Conservation (phyloP, 1,140 invertebrate genomes). For the Pomacea maculata region DNA sequence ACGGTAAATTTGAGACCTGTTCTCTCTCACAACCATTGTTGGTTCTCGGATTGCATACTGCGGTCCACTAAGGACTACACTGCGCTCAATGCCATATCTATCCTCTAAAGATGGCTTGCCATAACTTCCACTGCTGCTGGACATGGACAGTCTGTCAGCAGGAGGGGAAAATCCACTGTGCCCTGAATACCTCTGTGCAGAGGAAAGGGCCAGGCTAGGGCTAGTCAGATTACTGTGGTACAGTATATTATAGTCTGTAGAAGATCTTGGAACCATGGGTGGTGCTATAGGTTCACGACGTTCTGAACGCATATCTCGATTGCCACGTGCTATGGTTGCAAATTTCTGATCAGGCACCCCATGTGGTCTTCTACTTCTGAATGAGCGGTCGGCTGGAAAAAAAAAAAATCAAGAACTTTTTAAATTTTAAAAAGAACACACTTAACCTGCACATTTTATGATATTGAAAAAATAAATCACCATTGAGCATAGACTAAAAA, state of each 20-base stretch:
- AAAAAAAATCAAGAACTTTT: no score
- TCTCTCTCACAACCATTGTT: background rate
- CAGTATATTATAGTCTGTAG: slow-evolving; percentile 31
- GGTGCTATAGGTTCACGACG: slow-evolving; percentile 4
- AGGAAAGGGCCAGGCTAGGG: background rate
- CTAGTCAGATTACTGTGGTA: slow-evolving; percentile 10
- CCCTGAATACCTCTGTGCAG: slow-evolving; percentile 15
- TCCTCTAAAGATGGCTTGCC: background rate
- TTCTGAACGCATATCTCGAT: slow-evolving; percentile 17
- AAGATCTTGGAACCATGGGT: slow-evolving; percentile 28
- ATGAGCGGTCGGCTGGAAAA: no score
- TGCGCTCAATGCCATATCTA: background rate
- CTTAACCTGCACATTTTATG: no score
- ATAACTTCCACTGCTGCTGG: background rate
- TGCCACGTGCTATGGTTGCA: slow-evolving; percentile 37
- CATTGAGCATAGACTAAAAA: no score
- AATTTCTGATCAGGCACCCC: slow-evolving; percentile 22
- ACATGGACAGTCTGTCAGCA: slow-evolving; percentile 7
- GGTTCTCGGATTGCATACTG: background rate
- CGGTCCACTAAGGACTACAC: background rate
- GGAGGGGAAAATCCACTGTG: slow-evolving; percentile 11
- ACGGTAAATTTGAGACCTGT: slow-evolving; percentile 40
- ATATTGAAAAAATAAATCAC: no score
- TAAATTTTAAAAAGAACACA: no score
- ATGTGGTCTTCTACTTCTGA: no score